Base-by-base conservation (phyloP, 2,113 vertebrate species). In the Sclerurus mexicanus region DNA sequence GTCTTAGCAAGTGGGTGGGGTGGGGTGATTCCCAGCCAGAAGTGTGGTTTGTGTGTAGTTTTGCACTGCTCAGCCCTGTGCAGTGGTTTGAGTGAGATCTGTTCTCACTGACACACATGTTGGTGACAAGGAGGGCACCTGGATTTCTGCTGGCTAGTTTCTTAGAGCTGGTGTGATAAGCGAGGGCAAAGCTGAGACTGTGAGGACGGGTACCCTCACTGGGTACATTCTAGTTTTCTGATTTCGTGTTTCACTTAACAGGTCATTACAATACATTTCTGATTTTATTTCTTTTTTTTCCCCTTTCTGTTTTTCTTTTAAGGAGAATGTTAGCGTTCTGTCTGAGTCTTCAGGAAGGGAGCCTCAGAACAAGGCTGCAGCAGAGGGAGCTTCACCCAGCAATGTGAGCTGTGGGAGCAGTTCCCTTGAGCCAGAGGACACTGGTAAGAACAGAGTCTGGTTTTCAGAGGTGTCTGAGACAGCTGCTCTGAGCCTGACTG, bases 311-410 rank as follows among this genome's bases (percentile, higher is more conserved):
- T 50, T 58, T 64, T 30, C 53, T 77, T 85, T 52, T 10, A 35
- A 98, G 97, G 93, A 91, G 77, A 90, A 86, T 81, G 12, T 87
- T 37, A 83, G 18, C 59, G 77, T 83, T 90, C 89, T 94, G 18
- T 31, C 40, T 44, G 76, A 64, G 62, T 31, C 62, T 93, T 93
- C 96, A 90, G 97, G 96, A 84, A 64, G 92, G 67, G 95, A 81
- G 37, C 22, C 68, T 44, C 18, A 30, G 68, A 73, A 58, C 15
- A 33, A 6, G 14, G 31, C 1, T 2, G 22, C 15, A 22, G 37
- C 56, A 37, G 50, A 73, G 31, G 15, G 44, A 44, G 44, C 37
- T 66, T 66, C 52, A 6, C 22, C 49, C 27, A 27, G 27, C 52
- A 44, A 10, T 5, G 3, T 0, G 0, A 59, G 33, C 33, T 39